Evolutionary conservation across 1,140 invertebrate genomes (phyloP).

Genomic region (Monochamus saltuarius): DNA sequence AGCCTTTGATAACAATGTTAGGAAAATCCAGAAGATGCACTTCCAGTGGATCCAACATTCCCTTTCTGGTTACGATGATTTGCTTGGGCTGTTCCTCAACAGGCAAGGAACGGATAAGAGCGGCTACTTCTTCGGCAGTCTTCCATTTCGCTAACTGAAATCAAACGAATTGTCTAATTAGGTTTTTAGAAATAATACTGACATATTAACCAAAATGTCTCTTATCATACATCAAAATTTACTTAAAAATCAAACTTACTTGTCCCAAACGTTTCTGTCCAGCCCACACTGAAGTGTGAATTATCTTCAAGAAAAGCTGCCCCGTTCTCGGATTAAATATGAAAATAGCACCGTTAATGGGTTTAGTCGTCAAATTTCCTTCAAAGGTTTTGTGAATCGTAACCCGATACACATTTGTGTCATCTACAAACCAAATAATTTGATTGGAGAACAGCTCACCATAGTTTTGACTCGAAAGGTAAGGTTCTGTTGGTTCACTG

Average conservation of each 20-base stretch:
- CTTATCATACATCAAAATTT: not conserved
- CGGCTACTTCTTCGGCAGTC: conserved; percentile 99
- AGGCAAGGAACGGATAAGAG: conserved; percentile 95
- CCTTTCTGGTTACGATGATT: conserved; percentile 99
- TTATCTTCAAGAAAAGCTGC: conserved; percentile 99
- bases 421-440: conserved; percentile 99
- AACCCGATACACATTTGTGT: conserved; percentile 98
- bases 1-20: conserved; percentile 99
- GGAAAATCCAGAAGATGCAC: conserved; percentile 99
- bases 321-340: conserved; percentile 99
- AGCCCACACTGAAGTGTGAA: conserved; percentile 99
- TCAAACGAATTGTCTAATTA: not conserved
- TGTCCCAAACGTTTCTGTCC: conserved; percentile 92
- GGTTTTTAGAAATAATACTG: conserved; percentile 2
- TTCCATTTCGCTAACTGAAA: conserved; percentile 96
- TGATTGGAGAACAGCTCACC: conserved; percentile 99
- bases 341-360: conserved; percentile 99
- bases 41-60: conserved; percentile 99
- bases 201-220: no score
- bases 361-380: conserved; percentile 99
- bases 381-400: conserved; percentile 99
- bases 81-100: conserved; percentile 99
- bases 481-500: conserved; percentile 98
- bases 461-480: conserved; percentile 98
- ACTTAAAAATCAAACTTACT: conserved; percentile 45